phyloP scores from a whole-genome alignment of 2,113 vertebrate genomes.

The Rhegmatorhina hoffmannsi region DNA sequence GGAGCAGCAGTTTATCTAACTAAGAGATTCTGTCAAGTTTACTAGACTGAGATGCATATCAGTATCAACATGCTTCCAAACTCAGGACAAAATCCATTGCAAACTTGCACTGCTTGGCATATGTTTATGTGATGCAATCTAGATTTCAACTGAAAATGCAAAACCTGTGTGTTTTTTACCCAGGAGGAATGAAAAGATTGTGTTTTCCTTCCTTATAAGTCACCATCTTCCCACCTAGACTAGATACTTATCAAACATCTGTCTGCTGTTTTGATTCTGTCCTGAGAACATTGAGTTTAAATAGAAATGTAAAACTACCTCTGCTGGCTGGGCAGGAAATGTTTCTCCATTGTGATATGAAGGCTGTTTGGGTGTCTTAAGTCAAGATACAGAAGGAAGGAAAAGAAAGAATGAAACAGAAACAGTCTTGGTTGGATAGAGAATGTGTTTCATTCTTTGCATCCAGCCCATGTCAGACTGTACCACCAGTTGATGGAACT shows the following conservation, averaged over 20 bases:
- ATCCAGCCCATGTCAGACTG: neutral
- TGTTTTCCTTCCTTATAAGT: neutral
- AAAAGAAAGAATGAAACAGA: neutral
- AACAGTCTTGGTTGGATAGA: neutral
- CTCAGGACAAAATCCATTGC: neutral
- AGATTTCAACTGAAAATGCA: neutral
- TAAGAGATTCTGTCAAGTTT: neutral
- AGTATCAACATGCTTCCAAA: neutral
- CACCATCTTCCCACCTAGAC: neutral
- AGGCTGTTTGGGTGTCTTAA: neutral
- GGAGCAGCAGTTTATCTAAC: constrained; percentile 7
- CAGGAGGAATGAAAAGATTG: neutral
- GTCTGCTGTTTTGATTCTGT: neutral
- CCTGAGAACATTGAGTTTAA: neutral
- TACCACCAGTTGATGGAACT: neutral
- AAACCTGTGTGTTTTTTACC: neutral
- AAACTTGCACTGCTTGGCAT: neutral
- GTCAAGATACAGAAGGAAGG: neutral
- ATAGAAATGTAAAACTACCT: neutral
- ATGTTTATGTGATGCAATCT: neutral
- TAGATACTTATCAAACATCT: neutral
- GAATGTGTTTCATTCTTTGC: neutral
- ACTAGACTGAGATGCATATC: neutral
- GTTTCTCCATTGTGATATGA: neutral
- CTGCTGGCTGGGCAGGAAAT: neutral